Evolutionary conservation across 1,140 invertebrate genomes (phyloP), one percentile per base, ranked within the genome.

Genomic region (Euura saliciscinereae): DNA sequence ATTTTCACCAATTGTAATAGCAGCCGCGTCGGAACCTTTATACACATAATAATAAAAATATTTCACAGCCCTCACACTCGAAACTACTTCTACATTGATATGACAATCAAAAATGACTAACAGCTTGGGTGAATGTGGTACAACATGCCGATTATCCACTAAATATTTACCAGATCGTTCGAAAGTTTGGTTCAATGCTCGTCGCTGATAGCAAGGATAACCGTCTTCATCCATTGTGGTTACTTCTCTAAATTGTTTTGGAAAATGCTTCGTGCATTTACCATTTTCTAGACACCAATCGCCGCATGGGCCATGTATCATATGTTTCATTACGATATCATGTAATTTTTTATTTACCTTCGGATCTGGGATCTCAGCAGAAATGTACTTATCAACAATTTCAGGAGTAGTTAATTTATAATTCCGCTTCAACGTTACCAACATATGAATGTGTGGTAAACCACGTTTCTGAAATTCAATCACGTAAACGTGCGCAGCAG

Each of bases 391-490:
- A 64, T 72, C 73, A 44, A 74, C 75, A 44, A 74, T 73, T 66
- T 74, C 78, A 65, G 51, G 67, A 51, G 67, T 75, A 69, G 45
- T 66, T 5, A 70, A 59, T 74, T 79, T 76, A 46, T 64, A 59
- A 51, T 77, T 68, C 28, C 70, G 66, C 65, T 75, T 66, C 44
- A 73, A 45, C 42, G 76, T 76, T 51, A 73, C 45, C 65, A 77
- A 46, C 59, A 73, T 75, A 71, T 73, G 46, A 51, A 51, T 51
- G 11, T 11, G 46, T 8, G 46, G 46, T 11, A 75, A 72, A 8
- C 76, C 76, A 13, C 72, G 45, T 65, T 78, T 76, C 75, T 78
- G 75, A 68, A 76, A 73, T 72, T 78, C 77, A 66, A 78, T 76
- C 44, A 78, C 76, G 66, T 78, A 72, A 65, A 75, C 71, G 43